Conservation (phyloP, 2,113 vertebrate species). For the Panurus biarmicus region DNA sequence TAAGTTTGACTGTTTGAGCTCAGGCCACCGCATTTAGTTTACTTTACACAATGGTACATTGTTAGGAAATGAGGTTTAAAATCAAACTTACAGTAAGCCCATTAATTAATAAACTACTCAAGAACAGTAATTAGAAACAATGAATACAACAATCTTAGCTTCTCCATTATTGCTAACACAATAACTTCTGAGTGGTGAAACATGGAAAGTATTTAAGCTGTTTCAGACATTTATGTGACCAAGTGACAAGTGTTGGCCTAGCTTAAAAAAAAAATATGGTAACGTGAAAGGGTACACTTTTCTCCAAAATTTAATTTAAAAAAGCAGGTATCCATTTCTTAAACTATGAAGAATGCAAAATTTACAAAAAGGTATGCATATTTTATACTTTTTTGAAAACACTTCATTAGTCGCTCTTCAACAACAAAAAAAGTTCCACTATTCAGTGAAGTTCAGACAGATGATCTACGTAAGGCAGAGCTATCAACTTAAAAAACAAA, state of each 20-base stretch:
- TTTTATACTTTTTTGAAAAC: background rate
- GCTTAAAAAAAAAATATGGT: background rate
- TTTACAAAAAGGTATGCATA: background rate
- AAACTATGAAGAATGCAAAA: background rate
- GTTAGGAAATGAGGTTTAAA: background rate
- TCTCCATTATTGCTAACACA: background rate
- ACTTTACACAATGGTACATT: background rate
- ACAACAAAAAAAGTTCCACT: background rate
- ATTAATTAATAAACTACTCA: background rate
- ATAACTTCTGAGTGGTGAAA: background rate
- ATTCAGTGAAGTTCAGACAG: background rate
- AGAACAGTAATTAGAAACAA: background rate
- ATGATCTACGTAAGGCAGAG: background rate
- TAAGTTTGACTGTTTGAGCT: background rate
- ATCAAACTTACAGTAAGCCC: background rate
- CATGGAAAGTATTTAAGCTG: background rate
- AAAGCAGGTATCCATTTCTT: background rate
- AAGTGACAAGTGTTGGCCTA: background rate
- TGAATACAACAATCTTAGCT: background rate
- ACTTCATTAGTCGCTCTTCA: background rate
- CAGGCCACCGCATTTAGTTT: background rate
- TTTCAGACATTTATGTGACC: fast-evolving
- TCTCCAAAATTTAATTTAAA: background rate
- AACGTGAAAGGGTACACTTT: fast-evolving
- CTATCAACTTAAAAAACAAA: background rate